Evolutionary conservation across 2,113 vertebrate genomes (phyloP).

Genomic region (Ceratotherium simum): DNA sequence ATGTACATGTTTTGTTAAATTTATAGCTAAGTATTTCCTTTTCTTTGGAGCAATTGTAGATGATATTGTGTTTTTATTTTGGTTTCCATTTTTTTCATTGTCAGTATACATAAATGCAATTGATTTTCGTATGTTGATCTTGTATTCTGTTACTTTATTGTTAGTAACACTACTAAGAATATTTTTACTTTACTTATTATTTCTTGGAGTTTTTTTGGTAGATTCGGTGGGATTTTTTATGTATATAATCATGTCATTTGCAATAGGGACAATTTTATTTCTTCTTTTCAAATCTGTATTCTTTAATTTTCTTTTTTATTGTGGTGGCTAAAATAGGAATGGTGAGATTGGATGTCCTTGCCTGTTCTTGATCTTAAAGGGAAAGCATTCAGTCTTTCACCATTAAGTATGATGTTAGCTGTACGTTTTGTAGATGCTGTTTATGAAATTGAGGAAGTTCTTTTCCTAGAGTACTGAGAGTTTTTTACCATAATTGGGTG

Average conservation of each 20-base stretch:
- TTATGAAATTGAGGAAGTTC: background rate
- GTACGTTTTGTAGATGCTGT: background rate
- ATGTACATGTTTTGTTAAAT: background rate
- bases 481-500: background rate
- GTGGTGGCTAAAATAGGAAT: background rate
- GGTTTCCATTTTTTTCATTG: background rate
- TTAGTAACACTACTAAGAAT: background rate
- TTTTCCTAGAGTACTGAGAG: background rate
- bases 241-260: background rate
- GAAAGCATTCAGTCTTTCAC: no score
- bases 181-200: background rate
- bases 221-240: background rate
- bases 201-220: background rate
- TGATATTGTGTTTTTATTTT: background rate
- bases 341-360: background rate
- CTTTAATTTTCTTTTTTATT: background rate
- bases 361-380: no score
- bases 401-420: background rate
- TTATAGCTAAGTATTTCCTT: background rate
- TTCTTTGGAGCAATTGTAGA: background rate
- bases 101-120: background rate
- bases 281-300: background rate
- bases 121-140: background rate
- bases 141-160: background rate
- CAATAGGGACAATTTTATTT: background rate